phyloP scores from a whole-genome alignment of 1,140 invertebrate genomes.

The Aphaenogaster rudis region DNA sequence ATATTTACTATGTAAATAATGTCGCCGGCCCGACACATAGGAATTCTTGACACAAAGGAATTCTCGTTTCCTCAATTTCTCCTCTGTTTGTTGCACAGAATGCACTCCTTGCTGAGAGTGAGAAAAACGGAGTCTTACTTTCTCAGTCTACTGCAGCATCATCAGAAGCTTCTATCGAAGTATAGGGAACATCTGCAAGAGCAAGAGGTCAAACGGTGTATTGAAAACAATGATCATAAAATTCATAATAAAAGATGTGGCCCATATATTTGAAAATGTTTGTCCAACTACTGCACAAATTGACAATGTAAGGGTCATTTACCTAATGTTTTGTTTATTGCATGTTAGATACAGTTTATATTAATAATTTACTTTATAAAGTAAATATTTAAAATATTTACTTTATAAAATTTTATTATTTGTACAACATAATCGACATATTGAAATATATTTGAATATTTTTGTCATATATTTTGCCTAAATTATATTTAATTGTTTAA shows the following conservation, averaged over 20 bases:
- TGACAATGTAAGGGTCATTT: conserved; percentile 84
- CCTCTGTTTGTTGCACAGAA: too few species aligned
- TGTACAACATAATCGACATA: background rate
- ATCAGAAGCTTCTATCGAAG: too few species aligned
- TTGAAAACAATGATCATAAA: conserved; percentile 95
- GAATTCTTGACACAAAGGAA: too few species aligned
- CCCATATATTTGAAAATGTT: conserved; percentile 94
- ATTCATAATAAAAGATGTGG: conserved; percentile 93
- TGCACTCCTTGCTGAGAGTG: too few species aligned
- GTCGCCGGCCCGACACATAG: too few species aligned
- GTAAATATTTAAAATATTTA: too few species aligned
- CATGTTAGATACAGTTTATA: conserved; percentile 24
- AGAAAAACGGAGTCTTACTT: too few species aligned
- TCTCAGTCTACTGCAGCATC: too few species aligned
- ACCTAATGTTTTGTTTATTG: conserved; percentile 66
- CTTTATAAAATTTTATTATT: too few species aligned
- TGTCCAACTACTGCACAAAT: conserved; percentile 85
- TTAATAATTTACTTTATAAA: too few species aligned
- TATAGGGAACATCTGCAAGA: conserved; percentile 86
- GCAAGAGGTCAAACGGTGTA: conserved; percentile 91
- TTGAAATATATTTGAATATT: conserved; percentile 27
- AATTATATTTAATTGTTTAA: conserved; percentile 34
- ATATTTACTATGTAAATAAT: too few species aligned
- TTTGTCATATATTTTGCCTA: conserved; percentile 35
- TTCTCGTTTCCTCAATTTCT: too few species aligned